Conservation (phyloP, 2,797 vertebrate genomes). For the Gambusia yucatana region DNA sequence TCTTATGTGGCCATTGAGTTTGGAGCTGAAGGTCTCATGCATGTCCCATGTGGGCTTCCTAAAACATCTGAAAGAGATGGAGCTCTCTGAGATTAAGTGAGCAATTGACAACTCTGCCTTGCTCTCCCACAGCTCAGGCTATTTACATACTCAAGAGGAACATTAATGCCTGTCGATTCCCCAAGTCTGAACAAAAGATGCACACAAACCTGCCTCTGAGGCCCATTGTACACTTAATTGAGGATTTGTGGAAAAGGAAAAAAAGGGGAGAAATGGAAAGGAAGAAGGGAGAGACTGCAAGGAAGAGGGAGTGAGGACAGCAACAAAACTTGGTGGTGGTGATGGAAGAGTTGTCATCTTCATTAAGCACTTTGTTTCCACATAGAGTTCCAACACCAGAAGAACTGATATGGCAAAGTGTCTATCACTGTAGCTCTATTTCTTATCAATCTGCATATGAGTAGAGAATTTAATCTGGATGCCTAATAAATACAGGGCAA, state of each 20-base stretch:
- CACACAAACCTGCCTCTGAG: conserved; percentile 77
- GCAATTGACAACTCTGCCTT: conserved; percentile 78
- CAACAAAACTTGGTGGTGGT: conserved; percentile 17
- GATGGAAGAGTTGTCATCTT: neutral
- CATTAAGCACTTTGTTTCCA: neutral
- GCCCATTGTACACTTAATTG: conserved; percentile 76
- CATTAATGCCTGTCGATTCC: conserved; percentile 74
- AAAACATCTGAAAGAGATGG: conserved; percentile 78
- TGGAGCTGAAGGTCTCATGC: conserved; percentile 75
- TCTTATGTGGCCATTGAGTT: conserved; percentile 71
- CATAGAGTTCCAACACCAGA: neutral
- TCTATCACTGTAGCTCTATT: neutral
- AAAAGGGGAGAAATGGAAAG: conserved; percentile 52
- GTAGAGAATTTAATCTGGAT: neutral
- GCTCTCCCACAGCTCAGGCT: conserved; percentile 78
- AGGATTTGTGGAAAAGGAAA: conserved; percentile 74
- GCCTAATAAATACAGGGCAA: neutral
- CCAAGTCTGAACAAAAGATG: conserved; percentile 71
- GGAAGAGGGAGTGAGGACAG: conserved; percentile 23
- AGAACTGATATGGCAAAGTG: neutral
- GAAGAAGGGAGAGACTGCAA: conserved; percentile 41
- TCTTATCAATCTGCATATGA: neutral
- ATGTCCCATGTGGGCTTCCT: conserved; percentile 63
- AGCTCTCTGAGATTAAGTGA: conserved; percentile 75
- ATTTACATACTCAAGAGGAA: conserved; percentile 81